Evolutionary conservation across 2,113 vertebrate genomes (phyloP), one percentile per base, ranked within the genome.

Genomic region (Pygoscelis adeliae): DNA sequence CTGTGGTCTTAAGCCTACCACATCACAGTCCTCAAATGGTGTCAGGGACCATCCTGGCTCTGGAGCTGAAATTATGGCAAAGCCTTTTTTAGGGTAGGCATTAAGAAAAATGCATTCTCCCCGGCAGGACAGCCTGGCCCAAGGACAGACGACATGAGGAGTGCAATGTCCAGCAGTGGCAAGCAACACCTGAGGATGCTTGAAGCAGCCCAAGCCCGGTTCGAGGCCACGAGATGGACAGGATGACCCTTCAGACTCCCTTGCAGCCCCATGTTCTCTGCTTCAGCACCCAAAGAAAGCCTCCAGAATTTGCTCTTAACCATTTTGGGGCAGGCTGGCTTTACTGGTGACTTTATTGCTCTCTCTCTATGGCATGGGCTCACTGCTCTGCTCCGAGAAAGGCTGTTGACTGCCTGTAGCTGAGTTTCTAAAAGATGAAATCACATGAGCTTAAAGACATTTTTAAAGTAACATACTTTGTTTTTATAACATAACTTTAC

Each of bases 111-210:
- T 1, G 19, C 30, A 11, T 70, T 78, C 36, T 73, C 29, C n/a
- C 5, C 12, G 38, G 69, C 30, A 32, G 36, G 19, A 52, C 32
- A 73, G 26, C 22, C 29, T 1, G 8, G 29, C 18, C 32, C 16
- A 2, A 27, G 50, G n/a, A 23, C 3, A 34, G 67, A 11, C 1
- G 7, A 25, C 49, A 19, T 1, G 11, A 40, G 13, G 19, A 38
- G 34, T 18, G 47, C 47, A 6, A n/a, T 2, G 12, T 32, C n/a
- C 49, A 29, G n/a, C 25, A 26, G 47, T 2, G 34, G 5, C 3
- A 3, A 77, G 34, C 14, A 36, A n/a, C 7, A 17, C 5, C 47
- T 21, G 46, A 42, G 73, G n/a, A 18, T 13, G 40, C 26, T 7
- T 19, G n/a, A 78, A 61, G 40, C 32, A n/a, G 40, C 19, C 16